Evolutionary conservation across 1,140 invertebrate genomes (phyloP).

Genomic region (Drosophila kanapiae): DNA sequence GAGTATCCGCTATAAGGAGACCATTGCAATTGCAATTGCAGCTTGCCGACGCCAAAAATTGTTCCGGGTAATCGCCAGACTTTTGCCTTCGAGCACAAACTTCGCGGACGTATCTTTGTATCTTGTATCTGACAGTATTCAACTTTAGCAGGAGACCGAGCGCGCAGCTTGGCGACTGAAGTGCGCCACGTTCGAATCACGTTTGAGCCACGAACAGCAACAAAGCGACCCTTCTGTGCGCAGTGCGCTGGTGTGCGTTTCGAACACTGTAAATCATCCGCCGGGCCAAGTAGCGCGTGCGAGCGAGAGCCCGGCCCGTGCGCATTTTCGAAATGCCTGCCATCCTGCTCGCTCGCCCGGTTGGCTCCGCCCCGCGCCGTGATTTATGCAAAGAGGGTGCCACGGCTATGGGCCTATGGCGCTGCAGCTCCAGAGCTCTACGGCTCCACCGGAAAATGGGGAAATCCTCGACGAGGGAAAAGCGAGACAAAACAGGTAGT

Average conservation of each 20-base stretch:
- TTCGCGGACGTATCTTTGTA: constrained; percentile 32
- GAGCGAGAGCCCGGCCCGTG: constrained; percentile 44
- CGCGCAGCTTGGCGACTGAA: constrained; percentile 76
- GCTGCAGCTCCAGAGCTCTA: constrained; percentile 45
- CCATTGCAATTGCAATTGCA: constrained; percentile 19
- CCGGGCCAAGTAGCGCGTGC: constrained; percentile 13
- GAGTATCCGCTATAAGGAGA: constrained; percentile 40
- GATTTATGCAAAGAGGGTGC: constrained; percentile 79
- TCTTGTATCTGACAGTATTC: constrained; percentile 24
- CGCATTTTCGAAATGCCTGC: constrained; percentile 71
- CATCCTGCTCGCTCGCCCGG: constrained; percentile 13
- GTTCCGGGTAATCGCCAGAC: constrained; percentile 20
- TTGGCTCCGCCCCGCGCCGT: constrained; percentile 70
- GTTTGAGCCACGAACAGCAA: constrained; percentile 61
- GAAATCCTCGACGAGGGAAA: constrained; percentile 29
- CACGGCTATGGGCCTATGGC: constrained; percentile 71
- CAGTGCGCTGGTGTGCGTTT: constrained; percentile 48
- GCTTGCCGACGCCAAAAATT: constrained; percentile 48
- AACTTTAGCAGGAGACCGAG: constrained; percentile 55
- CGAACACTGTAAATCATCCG: constrained; percentile 80
- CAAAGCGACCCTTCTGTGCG: constrained; percentile 16
- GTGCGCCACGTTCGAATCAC: constrained; percentile 79
- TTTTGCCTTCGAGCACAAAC: constrained; percentile 18
- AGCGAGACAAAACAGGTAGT: constrained; percentile 78
- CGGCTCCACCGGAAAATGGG: constrained; percentile 28